Evolutionary conservation across 2,113 vertebrate species (phyloP), one percentile per base, ranked within the genome.

Genomic region (Heloderma charlesbogerti): DNA sequence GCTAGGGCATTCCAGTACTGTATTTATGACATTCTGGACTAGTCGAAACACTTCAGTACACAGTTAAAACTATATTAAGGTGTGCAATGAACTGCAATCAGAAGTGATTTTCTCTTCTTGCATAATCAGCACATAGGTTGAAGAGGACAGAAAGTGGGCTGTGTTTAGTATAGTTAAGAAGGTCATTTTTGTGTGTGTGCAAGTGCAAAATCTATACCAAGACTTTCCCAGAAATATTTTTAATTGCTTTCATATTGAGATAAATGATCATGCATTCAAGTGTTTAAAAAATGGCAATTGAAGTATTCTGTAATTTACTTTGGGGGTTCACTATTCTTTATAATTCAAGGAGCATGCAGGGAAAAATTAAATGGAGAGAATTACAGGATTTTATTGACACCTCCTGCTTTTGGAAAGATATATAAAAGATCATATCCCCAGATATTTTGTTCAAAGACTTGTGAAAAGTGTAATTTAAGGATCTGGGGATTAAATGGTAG

Each of bases 11-110:
- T 92, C 88, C 86, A 87, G 77, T 6, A 69, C 48, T 34, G 3
- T 15, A 31, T 80, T 85, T 79, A 88, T 45, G 69, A 85, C 78
- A 92, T 90, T 92, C 81, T 92, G 74, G 91, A 67, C 90, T 87
- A 92, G 88, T 92, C 83, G 48, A 88, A 90, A 91, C 93, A 91
- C 29, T 91, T 79, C 87, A 86, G 3, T 86, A 72, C 75, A 91
- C 48, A 91, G 84, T 67, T 93, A 92, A 45, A 91, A 88, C 15
- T 78, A 20, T 78, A 88, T 88, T 78, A 88, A 78, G 57, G 27
- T 78, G 74, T 88, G 37, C 54, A 78, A 12, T 43, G 75, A 78
- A 88, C 29, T 79, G 86, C 40, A 88, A 67, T 48, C 37, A 22
- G 29, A 31, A 40, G 54, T 60, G 20, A 12, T 66, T 66, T 88